A percentile compares a stretch with the other conserved stretches of the same genome.
phyloP scores from a whole-genome alignment of 2,797 vertebrate genomes.

The Bovichtus variegatus region DNA sequence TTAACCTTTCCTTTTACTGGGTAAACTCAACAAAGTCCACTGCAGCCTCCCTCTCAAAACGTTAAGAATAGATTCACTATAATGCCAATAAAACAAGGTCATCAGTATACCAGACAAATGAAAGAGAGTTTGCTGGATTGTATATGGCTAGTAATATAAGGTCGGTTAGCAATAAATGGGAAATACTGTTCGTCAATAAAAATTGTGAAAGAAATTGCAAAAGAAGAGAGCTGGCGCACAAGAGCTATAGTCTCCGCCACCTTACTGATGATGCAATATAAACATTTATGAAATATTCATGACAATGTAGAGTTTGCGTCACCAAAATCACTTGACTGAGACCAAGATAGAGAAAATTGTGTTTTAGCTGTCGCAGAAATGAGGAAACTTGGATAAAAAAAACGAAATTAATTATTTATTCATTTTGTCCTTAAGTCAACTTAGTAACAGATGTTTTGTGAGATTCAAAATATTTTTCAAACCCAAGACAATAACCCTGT shows the following conservation, averaged over 20 bases:
- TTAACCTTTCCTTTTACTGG: background rate
- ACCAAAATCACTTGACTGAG: background rate
- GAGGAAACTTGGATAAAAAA: too few species aligned
- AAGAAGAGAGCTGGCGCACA: background rate
- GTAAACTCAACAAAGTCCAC: background rate
- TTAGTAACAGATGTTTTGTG: background rate
- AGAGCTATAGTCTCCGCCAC: background rate
- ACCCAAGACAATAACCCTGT: background rate
- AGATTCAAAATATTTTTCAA: background rate
- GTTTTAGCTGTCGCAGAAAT: background rate
- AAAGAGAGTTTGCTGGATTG: conserved; percentile 25
- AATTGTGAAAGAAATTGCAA: conserved; percentile 1
- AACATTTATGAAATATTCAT: background rate
- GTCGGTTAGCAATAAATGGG: conserved; percentile 41
- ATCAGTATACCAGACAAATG: conserved; percentile 15
- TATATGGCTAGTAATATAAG: conserved; percentile 32
- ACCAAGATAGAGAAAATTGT: too few species aligned
- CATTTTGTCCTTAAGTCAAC: background rate
- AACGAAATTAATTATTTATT: background rate
- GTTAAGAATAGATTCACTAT: conserved; percentile 15
- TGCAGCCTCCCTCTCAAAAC: background rate
- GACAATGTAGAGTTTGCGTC: background rate
- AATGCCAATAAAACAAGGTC: conserved; percentile 37
- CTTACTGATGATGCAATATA: conserved; percentile 6
- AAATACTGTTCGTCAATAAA: conserved; percentile 38